Evolutionary conservation across 1,140 invertebrate genomes (phyloP), one percentile per base, ranked within the genome.

Genomic region (Drosophila elegans): DNA sequence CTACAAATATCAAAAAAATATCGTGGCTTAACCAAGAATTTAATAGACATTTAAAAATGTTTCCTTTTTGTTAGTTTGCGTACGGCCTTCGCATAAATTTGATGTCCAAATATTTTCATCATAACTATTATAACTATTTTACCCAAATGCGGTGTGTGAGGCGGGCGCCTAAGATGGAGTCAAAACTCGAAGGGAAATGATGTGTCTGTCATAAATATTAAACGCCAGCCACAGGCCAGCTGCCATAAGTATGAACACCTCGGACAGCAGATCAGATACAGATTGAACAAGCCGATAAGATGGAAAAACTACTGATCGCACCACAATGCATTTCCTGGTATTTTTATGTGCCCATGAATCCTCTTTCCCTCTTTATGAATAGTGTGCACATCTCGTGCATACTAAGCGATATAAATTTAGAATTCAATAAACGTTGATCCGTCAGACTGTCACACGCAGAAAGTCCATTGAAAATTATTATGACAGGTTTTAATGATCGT

Each of bases 271-370:
- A 67, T 56, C 64, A 71, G 67, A 71, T 71, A 71, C 68, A 72
- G 78, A 86, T 88, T 67, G 48, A 51, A 78, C 63, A 48, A 29
- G 63, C 32, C 68, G 83, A 82, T 88, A 88, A 79, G 75, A 54
- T 66, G 51, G 69, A 80, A 75, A 69, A 75, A 83, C 64, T 67
- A 67, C 56, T 13, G 56, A 59, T 53, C 49, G 11, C 64, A 45
- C 34, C 72, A 66, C 75, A 29, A 13, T 68, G 64, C 64, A 89
- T 79, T 84, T 84, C 84, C 79, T 86, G 84, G 75, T 81, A 86
- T 80, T 72, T 61, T 62, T 48, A 53, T 63, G 53, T 44, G 64
- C 45, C 38, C 61, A 25, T 51, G 36, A 10, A 32, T 62, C 45
- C 38, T 42, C 25, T 11, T 9, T 56, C 34, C 29, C 34, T 27